Percentiles rank a stretch among this genome's conserved stretches.
Evolutionary conservation across 2,888 invertebrate species (phyloP).

Genomic region (Endomychus coccineus): DNA sequence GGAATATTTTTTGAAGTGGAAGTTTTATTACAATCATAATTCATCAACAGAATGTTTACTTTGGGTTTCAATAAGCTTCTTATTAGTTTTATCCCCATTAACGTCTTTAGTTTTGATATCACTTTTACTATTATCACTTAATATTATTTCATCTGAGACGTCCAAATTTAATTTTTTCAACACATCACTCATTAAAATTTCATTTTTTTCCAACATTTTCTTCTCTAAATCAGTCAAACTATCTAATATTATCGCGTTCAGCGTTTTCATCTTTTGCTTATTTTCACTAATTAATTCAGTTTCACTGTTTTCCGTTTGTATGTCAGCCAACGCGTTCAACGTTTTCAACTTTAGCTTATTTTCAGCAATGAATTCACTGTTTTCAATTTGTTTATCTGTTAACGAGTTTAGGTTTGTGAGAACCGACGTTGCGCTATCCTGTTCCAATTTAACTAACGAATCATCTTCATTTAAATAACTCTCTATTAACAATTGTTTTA

Average conservation of each 20-base stretch:
- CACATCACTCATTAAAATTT: slow-evolving; percentile 11
- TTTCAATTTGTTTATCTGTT: no score
- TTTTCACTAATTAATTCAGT: slow-evolving; percentile 8
- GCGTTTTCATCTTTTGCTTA: slow-evolving; percentile 20
- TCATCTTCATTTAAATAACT: slow-evolving; percentile 34
- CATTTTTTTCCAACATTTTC: slow-evolving; percentile 13
- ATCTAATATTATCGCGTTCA: slow-evolving; percentile 26
- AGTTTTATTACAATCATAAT: slow-evolving; percentile 14
- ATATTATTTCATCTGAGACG: slow-evolving; percentile 7
- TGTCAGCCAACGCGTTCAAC: no score
- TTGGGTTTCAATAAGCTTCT: slow-evolving; percentile 6
- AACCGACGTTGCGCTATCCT: slow-evolving; percentile 8
- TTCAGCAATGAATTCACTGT: slow-evolving; percentile 9
- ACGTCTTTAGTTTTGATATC: slow-evolving; percentile 5
- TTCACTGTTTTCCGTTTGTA: no score
- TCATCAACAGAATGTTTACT: slow-evolving; percentile 9
- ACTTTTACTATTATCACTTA: slow-evolving; percentile 7
- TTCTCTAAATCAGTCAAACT: slow-evolving; percentile 24
- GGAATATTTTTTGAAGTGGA: no score
- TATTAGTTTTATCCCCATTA: slow-evolving; percentile 9
- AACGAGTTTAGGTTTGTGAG: neutral
- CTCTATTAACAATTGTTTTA: slow-evolving; percentile 36
- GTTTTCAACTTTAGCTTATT: no score
- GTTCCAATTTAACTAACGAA: slow-evolving; percentile 28
- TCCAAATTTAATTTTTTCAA: slow-evolving; percentile 8